Conservation (phyloP, 2,113 vertebrate species). For the Odontesthes bonariensis region DNA sequence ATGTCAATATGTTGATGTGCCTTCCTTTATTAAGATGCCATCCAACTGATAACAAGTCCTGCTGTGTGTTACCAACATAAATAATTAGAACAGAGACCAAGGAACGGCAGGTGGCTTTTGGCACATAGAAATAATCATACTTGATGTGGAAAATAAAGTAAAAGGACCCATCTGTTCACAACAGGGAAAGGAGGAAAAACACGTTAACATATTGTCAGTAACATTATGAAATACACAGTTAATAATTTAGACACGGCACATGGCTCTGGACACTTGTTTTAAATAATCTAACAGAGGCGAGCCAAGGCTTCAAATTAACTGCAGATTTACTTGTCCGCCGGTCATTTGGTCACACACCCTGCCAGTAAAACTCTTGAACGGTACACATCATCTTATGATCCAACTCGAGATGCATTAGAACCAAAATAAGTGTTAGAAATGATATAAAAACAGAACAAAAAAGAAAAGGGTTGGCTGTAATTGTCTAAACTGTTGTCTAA, state of each 20-base stretch:
- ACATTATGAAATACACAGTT: conserved; percentile 99
- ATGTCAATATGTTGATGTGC: conserved; percentile 99
- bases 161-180: conserved; percentile 99
- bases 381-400: too few relatives aligned
- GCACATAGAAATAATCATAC: conserved; percentile 99
- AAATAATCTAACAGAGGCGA: conserved; percentile 78
- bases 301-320: conserved; percentile 67
- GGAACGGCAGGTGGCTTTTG: conserved; percentile 99
- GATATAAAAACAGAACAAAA: too few relatives aligned
- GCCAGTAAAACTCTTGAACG: conserved; percentile 63
- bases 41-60: conserved; percentile 99
- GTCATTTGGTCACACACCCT: conserved; percentile 62
- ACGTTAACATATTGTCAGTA: conserved; percentile 99
- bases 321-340: conserved; percentile 49
- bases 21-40: conserved; percentile 99
- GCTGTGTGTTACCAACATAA: conserved; percentile 99
- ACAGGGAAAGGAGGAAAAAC: conserved; percentile 91
- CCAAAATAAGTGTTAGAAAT: too few relatives aligned
- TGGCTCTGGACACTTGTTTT: conserved; percentile 86
- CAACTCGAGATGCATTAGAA: too few relatives aligned
- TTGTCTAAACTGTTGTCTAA: too few relatives aligned
- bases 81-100: conserved; percentile 99
- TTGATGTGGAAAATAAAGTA: conserved; percentile 99
- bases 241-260: conserved; percentile 97
- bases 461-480: too few relatives aligned